These are phyloP conservation scores for Micrastur ruficollis DNA, from an alignment of 2,797 vertebrate species.

Conservation along the genomic window DNA sequence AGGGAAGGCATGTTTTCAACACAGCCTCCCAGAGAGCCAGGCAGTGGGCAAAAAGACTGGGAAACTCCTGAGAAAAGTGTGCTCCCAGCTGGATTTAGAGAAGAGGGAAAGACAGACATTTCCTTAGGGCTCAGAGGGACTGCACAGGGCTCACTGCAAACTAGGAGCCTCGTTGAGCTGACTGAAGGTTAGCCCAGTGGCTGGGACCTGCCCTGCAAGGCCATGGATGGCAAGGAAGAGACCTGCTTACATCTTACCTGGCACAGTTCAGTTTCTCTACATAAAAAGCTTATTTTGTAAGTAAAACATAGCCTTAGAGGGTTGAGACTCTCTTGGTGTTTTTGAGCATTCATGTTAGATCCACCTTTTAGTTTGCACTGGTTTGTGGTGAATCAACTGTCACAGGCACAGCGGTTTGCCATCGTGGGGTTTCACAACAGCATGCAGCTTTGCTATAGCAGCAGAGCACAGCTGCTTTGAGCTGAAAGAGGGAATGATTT, in stretches of 20 bases:
- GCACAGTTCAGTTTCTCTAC: neutral
- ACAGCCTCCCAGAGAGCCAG: neutral
- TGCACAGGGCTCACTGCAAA: neutral
- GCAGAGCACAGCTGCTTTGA: neutral
- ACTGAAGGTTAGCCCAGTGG: neutral
- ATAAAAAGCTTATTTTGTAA: neutral
- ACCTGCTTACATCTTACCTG: neutral
- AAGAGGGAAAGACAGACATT: neutral
- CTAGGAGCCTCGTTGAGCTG: neutral
- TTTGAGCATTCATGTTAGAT: neutral
- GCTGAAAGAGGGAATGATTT: neutral
- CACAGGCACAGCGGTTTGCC: neutral
- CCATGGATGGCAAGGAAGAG: neutral
- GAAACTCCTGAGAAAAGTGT: neutral
- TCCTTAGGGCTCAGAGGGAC: neutral
- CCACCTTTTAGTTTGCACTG: neutral
- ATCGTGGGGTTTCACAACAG: neutral
- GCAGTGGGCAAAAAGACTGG: neutral
- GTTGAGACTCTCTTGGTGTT: fast-evolving
- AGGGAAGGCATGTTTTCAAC: neutral
- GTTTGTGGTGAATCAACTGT: neutral
- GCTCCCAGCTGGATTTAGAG: neutral
- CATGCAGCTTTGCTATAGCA: neutral
- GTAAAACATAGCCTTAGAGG: neutral
- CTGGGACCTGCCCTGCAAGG: neutral